Conservation (phyloP, 2,797 vertebrate species). For the Myiotriccus ornatus region DNA sequence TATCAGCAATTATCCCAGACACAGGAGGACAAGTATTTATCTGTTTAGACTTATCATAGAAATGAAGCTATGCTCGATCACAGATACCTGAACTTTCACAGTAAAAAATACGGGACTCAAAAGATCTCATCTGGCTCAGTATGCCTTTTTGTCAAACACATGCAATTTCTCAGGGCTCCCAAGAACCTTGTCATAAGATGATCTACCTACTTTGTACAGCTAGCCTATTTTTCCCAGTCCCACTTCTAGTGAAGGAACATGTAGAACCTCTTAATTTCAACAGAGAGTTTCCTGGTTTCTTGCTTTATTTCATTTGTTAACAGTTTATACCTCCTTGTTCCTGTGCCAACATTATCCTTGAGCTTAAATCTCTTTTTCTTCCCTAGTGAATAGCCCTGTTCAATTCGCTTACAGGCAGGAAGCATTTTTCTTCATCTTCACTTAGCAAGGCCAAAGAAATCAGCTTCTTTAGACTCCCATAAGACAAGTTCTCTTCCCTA, state of each 20-base stretch:
- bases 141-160: not conserved
- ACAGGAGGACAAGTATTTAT: not conserved
- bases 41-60: not conserved
- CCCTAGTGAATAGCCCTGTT: not conserved
- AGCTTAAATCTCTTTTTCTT: not conserved
- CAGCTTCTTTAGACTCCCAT: not conserved
- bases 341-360: not conserved
- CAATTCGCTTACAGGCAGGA: not conserved
- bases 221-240: not conserved
- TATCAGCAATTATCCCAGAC: constrained; percentile 28
- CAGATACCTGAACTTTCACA: not conserved
- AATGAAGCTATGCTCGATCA: not conserved
- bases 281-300: not conserved
- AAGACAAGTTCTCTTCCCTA: not conserved
- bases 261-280: not conserved
- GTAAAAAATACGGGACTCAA: not conserved
- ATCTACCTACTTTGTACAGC: not conserved
- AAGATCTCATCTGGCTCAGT: not conserved
- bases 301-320: not conserved
- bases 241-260: not conserved
- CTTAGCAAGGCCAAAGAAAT: not conserved
- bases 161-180: not conserved
- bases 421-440: not conserved
- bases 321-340: not conserved
- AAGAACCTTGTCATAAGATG: not conserved